Evolutionary conservation across 2,113 vertebrate genomes (phyloP).

Genomic region (Fregata magnificens): DNA sequence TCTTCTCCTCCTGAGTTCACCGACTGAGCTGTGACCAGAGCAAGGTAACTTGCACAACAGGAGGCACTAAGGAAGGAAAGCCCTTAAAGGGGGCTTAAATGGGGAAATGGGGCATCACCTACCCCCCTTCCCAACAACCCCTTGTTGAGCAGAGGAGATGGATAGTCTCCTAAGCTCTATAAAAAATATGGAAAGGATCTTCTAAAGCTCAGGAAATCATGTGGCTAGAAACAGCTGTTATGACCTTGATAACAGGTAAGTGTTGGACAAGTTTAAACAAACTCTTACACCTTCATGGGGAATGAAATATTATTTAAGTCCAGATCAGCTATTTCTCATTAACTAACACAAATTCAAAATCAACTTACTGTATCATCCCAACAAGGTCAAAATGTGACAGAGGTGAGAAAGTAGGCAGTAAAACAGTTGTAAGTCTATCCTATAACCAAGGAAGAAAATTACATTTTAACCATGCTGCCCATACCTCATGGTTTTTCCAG

Average conservation of each 20-base stretch:
- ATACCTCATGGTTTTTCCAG: background rate
- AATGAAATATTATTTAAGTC: background rate
- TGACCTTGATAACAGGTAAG: background rate
- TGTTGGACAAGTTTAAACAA: background rate
- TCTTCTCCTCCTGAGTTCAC: background rate
- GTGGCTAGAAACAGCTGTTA: background rate
- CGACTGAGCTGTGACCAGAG: background rate
- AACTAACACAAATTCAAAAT: background rate
- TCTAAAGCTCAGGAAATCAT: background rate
- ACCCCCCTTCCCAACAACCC: background rate
- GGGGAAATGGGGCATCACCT: background rate
- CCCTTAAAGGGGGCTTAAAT: too few relatives aligned
- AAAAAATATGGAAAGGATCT: background rate
- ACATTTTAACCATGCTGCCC: background rate
- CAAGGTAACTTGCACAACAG: background rate
- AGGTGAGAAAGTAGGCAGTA: background rate
- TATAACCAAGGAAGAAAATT: background rate
- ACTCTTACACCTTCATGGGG: background rate
- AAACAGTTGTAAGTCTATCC: background rate
- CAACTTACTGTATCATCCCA: background rate
- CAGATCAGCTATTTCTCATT: background rate
- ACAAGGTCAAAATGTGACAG: background rate
- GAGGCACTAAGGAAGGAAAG: background rate
- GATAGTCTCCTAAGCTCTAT: background rate
- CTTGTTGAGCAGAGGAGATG: background rate